phyloP scores from a whole-genome alignment of 1,140 invertebrate genomes.

The Philotrypesis tridentata region DNA sequence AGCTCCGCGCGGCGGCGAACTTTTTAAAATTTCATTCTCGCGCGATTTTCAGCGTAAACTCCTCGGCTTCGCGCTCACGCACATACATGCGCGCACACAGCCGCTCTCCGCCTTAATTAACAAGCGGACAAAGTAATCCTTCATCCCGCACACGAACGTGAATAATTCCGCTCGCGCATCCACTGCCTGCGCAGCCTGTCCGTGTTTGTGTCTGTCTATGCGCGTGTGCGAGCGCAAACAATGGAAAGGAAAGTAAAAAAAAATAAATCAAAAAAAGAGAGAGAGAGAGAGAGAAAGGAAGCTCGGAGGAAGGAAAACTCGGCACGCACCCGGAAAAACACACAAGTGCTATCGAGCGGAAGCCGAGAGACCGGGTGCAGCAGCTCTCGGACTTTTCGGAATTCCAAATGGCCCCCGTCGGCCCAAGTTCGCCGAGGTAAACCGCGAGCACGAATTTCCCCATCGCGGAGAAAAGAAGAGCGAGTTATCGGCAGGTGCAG shows the following conservation, averaged over 20 bases:
- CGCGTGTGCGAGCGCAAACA: background rate
- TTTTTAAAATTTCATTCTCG: background rate
- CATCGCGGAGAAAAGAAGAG: background rate
- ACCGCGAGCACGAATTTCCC: slow-evolving; percentile 16
- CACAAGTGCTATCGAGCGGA: background rate
- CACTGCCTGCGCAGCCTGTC: background rate
- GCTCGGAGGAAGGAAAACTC: background rate
- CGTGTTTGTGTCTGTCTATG: too few relatives aligned
- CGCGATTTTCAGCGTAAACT: background rate
- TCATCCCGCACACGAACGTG: background rate
- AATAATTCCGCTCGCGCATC: slow-evolving; percentile 17
- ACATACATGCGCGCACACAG: too few relatives aligned
- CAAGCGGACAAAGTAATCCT: slow-evolving; percentile 20
- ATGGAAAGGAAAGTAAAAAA: background rate
- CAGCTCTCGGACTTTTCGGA: slow-evolving; percentile 34
- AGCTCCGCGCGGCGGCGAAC: background rate
- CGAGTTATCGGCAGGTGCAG: background rate
- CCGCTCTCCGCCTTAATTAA: background rate
- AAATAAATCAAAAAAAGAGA: background rate
- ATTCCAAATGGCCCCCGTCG: slow-evolving; percentile 6
- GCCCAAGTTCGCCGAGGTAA: slow-evolving; percentile 6
- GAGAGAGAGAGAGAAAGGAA: background rate
- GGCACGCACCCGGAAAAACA: background rate
- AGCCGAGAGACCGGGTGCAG: background rate
- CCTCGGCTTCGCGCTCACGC: background rate